phyloP scores from a whole-genome alignment of 1,140 invertebrate species.

The Anadara kagoshimensis region DNA sequence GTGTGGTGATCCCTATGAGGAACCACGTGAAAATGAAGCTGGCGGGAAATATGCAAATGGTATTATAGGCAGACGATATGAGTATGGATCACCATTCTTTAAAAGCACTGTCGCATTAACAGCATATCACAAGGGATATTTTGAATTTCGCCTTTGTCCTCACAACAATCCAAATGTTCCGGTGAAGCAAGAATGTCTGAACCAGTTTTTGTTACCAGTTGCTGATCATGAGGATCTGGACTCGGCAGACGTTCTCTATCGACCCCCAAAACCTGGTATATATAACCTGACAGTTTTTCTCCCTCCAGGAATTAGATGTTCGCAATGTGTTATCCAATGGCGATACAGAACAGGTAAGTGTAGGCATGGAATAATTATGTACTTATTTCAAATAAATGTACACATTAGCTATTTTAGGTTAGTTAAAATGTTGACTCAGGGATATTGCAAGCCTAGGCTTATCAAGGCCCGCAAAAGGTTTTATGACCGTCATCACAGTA shows the following conservation, averaged over 20 bases:
- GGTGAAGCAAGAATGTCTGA: constrained; percentile 43
- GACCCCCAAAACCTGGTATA: constrained; percentile 4
- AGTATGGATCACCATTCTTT: constrained; percentile 25
- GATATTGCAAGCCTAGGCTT: too few relatives aligned
- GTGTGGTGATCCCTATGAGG: constrained; percentile 72
- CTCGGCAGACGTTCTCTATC: neutral
- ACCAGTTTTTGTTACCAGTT: constrained; percentile 33
- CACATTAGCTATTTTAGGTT: too few relatives aligned
- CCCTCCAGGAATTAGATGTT: constrained; percentile 87
- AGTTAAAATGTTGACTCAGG: too few relatives aligned
- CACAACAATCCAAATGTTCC: constrained; percentile 38
- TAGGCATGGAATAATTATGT: neutral
- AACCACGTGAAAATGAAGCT: constrained; percentile 66
- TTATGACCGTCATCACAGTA: too few relatives aligned
- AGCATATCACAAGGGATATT: constrained; percentile 56
- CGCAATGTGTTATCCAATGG: constrained; percentile 93
- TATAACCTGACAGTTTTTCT: constrained; percentile 72
- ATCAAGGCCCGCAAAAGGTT: too few relatives aligned
- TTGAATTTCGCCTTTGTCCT: constrained; percentile 44
- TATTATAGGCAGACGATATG: constrained; percentile 63
- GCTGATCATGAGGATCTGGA: neutral
- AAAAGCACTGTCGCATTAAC: constrained; percentile 54
- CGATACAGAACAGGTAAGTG: constrained; percentile 87
- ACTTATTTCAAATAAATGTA: neutral
- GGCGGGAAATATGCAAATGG: constrained; percentile 71